phyloP scores from a whole-genome alignment of 2,113 vertebrate species.

The Scomber japonicus region DNA sequence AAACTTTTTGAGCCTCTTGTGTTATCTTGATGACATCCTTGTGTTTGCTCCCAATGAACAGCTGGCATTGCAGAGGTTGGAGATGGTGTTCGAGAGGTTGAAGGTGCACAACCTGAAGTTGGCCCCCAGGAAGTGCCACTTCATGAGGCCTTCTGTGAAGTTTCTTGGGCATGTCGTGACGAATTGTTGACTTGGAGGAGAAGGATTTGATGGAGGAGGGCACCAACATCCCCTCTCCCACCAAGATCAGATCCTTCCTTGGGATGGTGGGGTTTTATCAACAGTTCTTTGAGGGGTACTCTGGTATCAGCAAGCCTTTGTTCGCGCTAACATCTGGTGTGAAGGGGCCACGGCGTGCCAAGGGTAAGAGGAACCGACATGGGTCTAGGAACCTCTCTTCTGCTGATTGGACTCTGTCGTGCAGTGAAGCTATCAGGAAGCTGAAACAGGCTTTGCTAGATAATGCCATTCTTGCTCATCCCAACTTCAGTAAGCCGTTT shows the following conservation, averaged over 20 bases:
- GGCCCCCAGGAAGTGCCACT: neutral
- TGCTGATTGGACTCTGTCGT: neutral
- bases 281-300: slow-evolving; percentile 20
- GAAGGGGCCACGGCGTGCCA: neutral
- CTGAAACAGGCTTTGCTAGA: slow-evolving; percentile 24
- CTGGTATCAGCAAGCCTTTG: slow-evolving; percentile 2
- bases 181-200: neutral
- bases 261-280: slow-evolving; percentile 1
- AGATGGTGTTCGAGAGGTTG: neutral
- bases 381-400: neutral
- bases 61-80: neutral
- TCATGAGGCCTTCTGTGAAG: neutral
- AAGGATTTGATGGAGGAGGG: neutral
- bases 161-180: neutral
- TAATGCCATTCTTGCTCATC: slow-evolving; percentile 18
- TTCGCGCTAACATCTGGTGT: neutral
- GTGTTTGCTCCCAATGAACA: neutral
- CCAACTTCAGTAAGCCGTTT: slow-evolving; percentile 40
- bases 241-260: slow-evolving; percentile 15
- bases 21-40: neutral
- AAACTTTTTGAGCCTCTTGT: neutral
- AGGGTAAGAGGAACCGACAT: neutral
- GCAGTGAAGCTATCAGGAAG: neutral
- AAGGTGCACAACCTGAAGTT: neutral
- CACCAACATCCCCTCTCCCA: neutral